Percentiles rank a stretch among this genome's conserved stretches.
Evolutionary conservation across 35 echinoderm and acorn worm genomes (phyloP).

Genomic region (Stichopus chloronotus): DNA sequence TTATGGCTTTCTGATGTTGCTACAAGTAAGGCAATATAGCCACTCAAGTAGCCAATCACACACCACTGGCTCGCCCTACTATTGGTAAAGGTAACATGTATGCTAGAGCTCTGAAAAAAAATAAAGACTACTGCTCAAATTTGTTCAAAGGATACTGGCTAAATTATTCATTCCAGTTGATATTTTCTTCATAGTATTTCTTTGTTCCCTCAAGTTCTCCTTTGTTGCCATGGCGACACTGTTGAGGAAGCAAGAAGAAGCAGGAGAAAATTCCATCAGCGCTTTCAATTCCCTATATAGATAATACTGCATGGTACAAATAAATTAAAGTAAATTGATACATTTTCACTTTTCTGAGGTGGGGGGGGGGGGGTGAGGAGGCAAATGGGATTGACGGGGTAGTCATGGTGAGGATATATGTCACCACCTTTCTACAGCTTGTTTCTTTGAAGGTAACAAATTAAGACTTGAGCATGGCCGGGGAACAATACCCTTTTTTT

Average conservation of each 20-base stretch:
- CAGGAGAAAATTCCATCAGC: background rate
- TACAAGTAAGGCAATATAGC: no score
- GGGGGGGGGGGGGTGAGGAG: no score
- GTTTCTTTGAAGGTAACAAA: no score
- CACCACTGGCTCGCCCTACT: no score
- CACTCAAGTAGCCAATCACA: no score
- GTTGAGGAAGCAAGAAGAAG: constrained; percentile 11
- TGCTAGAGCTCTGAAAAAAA: no score
- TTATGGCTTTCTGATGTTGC: no score
- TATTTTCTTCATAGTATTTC: constrained; percentile 93
- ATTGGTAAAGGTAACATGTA: no score
- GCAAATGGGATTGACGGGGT: no score
- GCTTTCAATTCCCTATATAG: background rate
- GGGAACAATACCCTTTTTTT: background rate
- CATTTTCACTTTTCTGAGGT: background rate
- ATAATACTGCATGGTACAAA: background rate
- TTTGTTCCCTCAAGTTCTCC: constrained; percentile 90
- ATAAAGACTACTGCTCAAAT: background rate
- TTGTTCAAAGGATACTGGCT: constrained; percentile 86
- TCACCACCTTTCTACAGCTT: no score
- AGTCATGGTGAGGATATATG: no score
- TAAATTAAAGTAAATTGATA: background rate
- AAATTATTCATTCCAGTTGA: constrained; percentile 80
- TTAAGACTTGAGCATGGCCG: no score
- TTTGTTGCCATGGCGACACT: constrained; percentile 98